Base-by-base conservation (phyloP, 2,797 vertebrate genomes). In the Taeniopygia guttata region DNA sequence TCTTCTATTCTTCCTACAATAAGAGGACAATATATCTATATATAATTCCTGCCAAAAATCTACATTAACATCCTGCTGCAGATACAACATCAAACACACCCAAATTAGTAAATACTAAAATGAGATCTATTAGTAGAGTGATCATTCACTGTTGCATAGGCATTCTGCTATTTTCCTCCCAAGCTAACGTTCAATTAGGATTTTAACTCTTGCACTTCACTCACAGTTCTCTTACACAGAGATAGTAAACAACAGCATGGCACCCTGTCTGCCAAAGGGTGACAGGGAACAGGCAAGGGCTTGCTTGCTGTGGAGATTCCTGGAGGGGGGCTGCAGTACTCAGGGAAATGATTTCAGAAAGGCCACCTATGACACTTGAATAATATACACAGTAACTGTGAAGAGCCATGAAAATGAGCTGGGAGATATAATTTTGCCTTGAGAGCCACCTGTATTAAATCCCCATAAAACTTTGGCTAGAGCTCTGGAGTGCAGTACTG, bases 21-120 rank as follows among this genome's bases (percentile, higher is more conserved):
- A 66, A 60, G 15, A 60, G 20, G n/a, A 77, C 7, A 80, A 15
- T 51, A 26, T 60, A 26, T 66, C 32, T 69, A 22, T n/a, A 51
- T 13, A 21, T 63, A 69, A 69, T 45, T 79, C 48, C 21, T n/a
- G 17, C 34, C 79, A 68, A 91, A 84, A 94, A 67, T 43, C 70
- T 67, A 10, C 67, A 30, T 52, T 67, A 56, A 92, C 75, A 80
- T 78, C 46, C 46, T 77, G 25, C 36, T 62, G 40, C 2, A 6
- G 20, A 32, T 72, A 68, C 52, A 56, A 89, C 3, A 4, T 58
- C 66, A 84, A 87, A 84, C 15, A 49, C 29, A 74, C 9, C 12
- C 40, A 60, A 60, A 92, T 89, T 60, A 75, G 21, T 51, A 83
- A 85, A 69, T 43, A 59, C 40, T 84, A 45, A 80, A 93, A 69